Evolutionary conservation across 2,888 invertebrate genomes (phyloP), one percentile per base, ranked within the genome.

Genomic region (Acanthacorydalis orientalis): DNA sequence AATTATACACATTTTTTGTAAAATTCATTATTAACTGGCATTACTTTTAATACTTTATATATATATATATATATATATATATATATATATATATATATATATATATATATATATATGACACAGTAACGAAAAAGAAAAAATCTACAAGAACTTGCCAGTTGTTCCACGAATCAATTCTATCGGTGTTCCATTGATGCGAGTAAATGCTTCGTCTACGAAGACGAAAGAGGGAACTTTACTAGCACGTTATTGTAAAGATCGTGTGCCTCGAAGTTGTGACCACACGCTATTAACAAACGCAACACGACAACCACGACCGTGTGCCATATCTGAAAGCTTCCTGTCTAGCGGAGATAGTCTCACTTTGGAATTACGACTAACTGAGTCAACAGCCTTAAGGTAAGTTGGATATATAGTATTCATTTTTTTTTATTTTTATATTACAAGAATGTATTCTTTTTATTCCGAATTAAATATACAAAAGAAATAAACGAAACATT

Each of bases 341-440:
- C 72, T 89, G 11, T 87, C 88, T 4, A 78, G 83, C 52, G 83
- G 83, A 49, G 86, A 83, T 63, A 82, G 81, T 46, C 72, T 87
- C 55, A 88, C 86, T 14, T 69, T 88, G 53, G 88, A 88, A 62
- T 68, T 89, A 55, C 78, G 79, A 57, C 71, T 85, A 57, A 77
- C 81, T 11, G 86, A 90, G 64, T 85, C 87, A 38, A 88, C 90
- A 1, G 86, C 86, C 38, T 72, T 90, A 49, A 83, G 85, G 87
- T 82, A 65, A 73, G 73, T 62, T 23, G 23, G 3, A 23, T 4
- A 23, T 23, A 23, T 23, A 6, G 2, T 23, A 23, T 23, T 23
- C 6, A 23, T 23, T 23, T 23, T 23, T 23, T 23, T 23, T 43
- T 44, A 38, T 32, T 31, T 16, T 23, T 23, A 41, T 40, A 9